Evolutionary conservation across 2,888 invertebrate genomes (phyloP), one percentile per base, ranked within the genome.

Genomic region (Octodonta nipae): DNA sequence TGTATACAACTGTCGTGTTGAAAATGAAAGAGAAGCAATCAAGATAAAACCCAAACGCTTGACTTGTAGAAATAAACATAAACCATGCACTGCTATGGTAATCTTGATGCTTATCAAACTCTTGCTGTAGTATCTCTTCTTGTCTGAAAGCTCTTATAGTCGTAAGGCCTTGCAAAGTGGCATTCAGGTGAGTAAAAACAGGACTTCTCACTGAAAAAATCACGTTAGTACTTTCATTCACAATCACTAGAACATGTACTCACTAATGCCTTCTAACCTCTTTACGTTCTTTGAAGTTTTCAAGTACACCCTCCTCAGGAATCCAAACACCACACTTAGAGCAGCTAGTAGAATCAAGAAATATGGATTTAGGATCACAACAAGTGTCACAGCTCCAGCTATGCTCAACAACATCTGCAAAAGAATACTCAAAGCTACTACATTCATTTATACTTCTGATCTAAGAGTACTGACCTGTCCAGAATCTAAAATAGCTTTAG

Each of bases 21-120:
- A 26, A 26, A 2, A 3, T 3, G 10, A 26, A 26, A 26, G 10
- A 75, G 32, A 74, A 65, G n/a, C 75, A 43, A 44, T 78, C 76
- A 25, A 78, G 61, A 38, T 67, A 71, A 50, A 73, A 71, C 26
- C 74, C 75, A 51, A 93, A 87, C 48, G 91, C 89, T 33, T 89
- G 74, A 15, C 82, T 81, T 5, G 83, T 78, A 0, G 82, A 73
- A 29, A 92, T 73, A 57, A 87, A 87, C 51, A 88, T 66, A 54
- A 77, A 89, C 78, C 84, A 91, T 3, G 89, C 79, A 2, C 89
- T 80, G 15, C 85, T 82, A 51, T 91, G 87, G 2, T 78, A 54
- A 50, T 82, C 80, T 53, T 82, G 80, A 45, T 79, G 76, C 42
- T 71, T 71, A 46, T 83, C 82, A 47, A 84, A 84, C 55, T 83